These are phyloP conservation scores for Epinotia bilunana DNA, from an alignment of 2,888 invertebrate species.

Conservation along the genomic window DNA sequence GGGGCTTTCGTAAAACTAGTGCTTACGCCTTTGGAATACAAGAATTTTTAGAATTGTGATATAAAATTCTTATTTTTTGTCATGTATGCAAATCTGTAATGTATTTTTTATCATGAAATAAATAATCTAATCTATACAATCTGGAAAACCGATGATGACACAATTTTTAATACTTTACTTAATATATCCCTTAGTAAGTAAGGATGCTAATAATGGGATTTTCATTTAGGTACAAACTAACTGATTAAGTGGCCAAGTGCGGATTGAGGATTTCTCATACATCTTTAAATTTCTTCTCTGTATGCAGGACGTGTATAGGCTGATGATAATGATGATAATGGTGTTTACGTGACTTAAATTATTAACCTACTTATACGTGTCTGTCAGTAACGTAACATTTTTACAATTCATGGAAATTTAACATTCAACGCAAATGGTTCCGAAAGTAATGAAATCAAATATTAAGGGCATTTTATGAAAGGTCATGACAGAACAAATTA, in stretches of 20 bases:
- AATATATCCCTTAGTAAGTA: background rate
- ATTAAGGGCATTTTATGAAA: constrained; percentile 52
- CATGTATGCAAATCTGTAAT: no score
- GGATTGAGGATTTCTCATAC: no score
- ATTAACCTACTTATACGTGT: background rate
- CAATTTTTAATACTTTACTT: background rate
- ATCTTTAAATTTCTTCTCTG: no score
- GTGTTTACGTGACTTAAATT: no score
- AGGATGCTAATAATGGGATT: background rate
- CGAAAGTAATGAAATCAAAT: constrained; percentile 27
- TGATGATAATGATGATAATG: no score
- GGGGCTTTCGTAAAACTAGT: no score
- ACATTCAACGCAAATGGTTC: constrained; percentile 45
- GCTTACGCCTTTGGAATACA: no score
- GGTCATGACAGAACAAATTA: constrained; percentile 60
- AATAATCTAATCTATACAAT: no score
- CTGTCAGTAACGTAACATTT: background rate
- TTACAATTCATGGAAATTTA: constrained; percentile 20
- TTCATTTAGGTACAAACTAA: background rate
- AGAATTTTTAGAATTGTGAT: no score
- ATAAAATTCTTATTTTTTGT: no score
- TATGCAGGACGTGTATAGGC: no score
- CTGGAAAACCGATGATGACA: background rate
- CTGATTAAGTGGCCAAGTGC: background rate
- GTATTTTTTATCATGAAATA: no score